Percentiles rank a stretch among this genome's conserved stretches.
phyloP scores from a whole-genome alignment of 2,888 invertebrate genomes.

The Sabatieria punctata region DNA sequence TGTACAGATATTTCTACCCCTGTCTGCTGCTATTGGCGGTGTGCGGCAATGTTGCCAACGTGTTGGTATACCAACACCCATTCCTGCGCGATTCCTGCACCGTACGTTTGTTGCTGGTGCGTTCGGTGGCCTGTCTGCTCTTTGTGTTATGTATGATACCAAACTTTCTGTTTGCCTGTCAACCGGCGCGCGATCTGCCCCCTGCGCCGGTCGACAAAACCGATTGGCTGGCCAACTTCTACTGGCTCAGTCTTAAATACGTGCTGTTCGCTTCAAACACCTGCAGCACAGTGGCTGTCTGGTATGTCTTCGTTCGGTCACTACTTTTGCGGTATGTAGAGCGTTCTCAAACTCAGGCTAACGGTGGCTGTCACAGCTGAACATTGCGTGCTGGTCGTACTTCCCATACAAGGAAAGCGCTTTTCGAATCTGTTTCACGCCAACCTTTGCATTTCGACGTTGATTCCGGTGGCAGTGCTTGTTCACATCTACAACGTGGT shows the following conservation, averaged over 20 bases:
- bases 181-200: neutral
- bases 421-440: slow-evolving; percentile 6
- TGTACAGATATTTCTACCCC: neutral
- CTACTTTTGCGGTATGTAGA: neutral
- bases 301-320: neutral
- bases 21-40: neutral
- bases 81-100: slow-evolving; percentile 8
- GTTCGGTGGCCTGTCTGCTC: slow-evolving; percentile 6
- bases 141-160: slow-evolving; percentile 3
- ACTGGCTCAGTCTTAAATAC: neutral
- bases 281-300: neutral
- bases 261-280: neutral
- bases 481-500: slow-evolving; percentile 7
- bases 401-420: slow-evolving; percentile 5
- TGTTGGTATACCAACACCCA: slow-evolving; percentile 1
- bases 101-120: slow-evolving; percentile 4
- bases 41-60: neutral
- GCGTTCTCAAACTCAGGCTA: slow-evolving; percentile 7
- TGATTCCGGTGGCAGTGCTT: neutral
- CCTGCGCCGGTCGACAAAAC: neutral
- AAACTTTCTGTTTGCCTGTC: too few species aligned
- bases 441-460: neutral
- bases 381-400: slow-evolving; percentile 9
- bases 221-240: neutral
- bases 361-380: slow-evolving; percentile 10